phyloP scores from a whole-genome alignment of 1,140 invertebrate genomes.

The Aphidius ervi region DNA sequence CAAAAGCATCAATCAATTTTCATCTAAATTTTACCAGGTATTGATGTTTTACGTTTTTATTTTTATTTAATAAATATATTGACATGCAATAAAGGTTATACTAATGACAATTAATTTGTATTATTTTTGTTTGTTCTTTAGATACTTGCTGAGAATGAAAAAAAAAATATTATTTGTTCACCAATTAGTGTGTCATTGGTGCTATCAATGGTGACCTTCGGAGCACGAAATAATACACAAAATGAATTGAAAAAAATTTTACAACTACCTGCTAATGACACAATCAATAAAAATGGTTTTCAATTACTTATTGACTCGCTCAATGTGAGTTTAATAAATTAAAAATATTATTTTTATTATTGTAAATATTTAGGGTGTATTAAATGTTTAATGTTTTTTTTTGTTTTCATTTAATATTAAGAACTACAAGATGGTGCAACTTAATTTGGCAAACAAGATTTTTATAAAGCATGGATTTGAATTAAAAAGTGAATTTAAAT shows the following conservation, averaged over 20 bases:
- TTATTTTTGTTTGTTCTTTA: neutral
- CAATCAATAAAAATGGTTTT: slow-evolving; percentile 1
- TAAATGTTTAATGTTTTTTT: neutral
- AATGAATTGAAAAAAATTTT: slow-evolving; percentile 5
- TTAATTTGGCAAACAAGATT: slow-evolving; percentile 34
- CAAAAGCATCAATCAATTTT: neutral
- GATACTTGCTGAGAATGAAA: neutral
- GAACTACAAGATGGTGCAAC: slow-evolving; percentile 25
- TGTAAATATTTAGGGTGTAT: neutral
- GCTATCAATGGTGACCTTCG: slow-evolving; percentile 12
- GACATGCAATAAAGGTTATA: neutral
- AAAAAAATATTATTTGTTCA: slow-evolving; percentile 2
- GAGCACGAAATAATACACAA: slow-evolving; percentile 11
- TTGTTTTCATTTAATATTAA: slow-evolving; percentile 20
- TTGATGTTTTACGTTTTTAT: neutral
- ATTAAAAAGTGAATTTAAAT: slow-evolving; percentile 19
- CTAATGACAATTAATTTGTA: too few relatives aligned
- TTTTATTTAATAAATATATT: neutral
- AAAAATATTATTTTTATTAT: neutral
- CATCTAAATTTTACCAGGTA: slow-evolving; percentile 8
- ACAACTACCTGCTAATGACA: slow-evolving; percentile 5
- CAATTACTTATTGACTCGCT: slow-evolving; percentile 5
- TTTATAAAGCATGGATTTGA: slow-evolving; percentile 44
- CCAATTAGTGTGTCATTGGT: slow-evolving; percentile 15
- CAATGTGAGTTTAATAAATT: slow-evolving; percentile 12